Evolutionary conservation across 2,888 invertebrate genomes (phyloP).

Genomic region (Xestia sexstrigata): DNA sequence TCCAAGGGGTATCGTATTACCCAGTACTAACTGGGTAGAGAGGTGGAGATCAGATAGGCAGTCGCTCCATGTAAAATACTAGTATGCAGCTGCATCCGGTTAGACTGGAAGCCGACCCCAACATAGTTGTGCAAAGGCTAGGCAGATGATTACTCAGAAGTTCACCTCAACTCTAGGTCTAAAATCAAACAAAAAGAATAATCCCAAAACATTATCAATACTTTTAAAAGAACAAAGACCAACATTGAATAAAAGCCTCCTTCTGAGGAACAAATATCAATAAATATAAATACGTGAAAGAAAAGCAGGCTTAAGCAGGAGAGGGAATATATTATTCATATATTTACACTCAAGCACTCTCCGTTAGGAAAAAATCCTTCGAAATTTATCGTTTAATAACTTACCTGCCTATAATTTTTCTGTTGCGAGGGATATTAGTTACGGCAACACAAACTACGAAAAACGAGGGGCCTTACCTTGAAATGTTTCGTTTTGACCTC

Average conservation of each 20-base stretch:
- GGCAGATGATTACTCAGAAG: no score
- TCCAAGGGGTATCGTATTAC: no score
- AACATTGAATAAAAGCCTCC: constrained; percentile 9
- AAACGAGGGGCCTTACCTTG: constrained; percentile 12
- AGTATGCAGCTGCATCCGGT: no score
- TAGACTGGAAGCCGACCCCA: no score
- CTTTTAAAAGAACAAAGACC: constrained; percentile 41
- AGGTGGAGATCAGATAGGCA: no score
- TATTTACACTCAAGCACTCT: constrained; percentile 51
- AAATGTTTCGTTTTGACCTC: constrained; percentile 43
- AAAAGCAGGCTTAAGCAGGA: constrained; percentile 23
- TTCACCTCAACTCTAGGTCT: background rate
- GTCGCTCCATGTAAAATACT: no score
- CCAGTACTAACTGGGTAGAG: no score
- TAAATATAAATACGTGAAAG: constrained; percentile 39
- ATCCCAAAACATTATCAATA: constrained; percentile 11
- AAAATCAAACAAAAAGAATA: constrained; percentile 7
- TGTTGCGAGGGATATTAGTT: constrained; percentile 32
- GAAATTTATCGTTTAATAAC: constrained; percentile 59
- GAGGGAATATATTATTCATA: constrained; percentile 53
- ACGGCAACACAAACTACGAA: constrained; percentile 25
- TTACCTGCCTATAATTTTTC: constrained; percentile 42
- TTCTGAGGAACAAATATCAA: constrained; percentile 26
- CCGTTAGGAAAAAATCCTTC: constrained; percentile 50
- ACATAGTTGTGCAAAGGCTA: no score